Evolutionary conservation across 2,797 vertebrate species (phyloP).

Genomic region (Sebastes steindachneri): DNA sequence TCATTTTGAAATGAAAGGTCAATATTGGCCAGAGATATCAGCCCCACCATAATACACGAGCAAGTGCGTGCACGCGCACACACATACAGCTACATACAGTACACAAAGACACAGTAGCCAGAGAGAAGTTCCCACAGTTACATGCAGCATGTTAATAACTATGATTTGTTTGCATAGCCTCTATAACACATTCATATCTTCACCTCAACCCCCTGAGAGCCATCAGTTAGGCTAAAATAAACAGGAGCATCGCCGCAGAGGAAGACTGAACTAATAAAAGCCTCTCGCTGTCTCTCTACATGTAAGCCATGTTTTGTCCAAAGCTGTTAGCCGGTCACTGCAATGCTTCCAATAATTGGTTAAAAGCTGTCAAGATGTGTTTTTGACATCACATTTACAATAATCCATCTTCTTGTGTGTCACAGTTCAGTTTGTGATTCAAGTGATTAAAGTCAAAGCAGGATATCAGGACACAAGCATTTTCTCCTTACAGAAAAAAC

Average conservation of each 20-base stretch:
- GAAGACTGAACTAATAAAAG: slow-evolving; percentile 7
- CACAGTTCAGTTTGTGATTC: background rate
- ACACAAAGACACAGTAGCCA: background rate
- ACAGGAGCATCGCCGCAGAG: slow-evolving; percentile 21
- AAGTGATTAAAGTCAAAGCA: background rate
- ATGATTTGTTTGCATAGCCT: slow-evolving; percentile 49
- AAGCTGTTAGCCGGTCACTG: background rate
- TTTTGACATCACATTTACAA: background rate
- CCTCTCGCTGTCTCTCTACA: background rate
- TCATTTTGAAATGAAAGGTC: slow-evolving; percentile 25
- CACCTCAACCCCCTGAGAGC: slow-evolving; percentile 29
- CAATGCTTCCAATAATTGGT: background rate
- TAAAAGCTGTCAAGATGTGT: background rate
- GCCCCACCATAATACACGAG: background rate
- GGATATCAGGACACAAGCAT: background rate
- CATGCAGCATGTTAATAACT: slow-evolving; percentile 1
- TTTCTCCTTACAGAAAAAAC: background rate
- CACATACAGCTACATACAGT: background rate
- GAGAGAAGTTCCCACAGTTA: slow-evolving; percentile 44
- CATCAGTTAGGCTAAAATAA: slow-evolving; percentile 31
- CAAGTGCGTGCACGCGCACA: background rate
- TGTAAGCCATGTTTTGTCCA: background rate
- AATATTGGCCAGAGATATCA: slow-evolving; percentile 26
- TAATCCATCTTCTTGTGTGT: background rate
- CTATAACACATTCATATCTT: slow-evolving; percentile 42